These are phyloP conservation scores for Chloroceryle amazona DNA, from an alignment of 2,797 vertebrate genomes.

Conservation along the genomic window DNA sequence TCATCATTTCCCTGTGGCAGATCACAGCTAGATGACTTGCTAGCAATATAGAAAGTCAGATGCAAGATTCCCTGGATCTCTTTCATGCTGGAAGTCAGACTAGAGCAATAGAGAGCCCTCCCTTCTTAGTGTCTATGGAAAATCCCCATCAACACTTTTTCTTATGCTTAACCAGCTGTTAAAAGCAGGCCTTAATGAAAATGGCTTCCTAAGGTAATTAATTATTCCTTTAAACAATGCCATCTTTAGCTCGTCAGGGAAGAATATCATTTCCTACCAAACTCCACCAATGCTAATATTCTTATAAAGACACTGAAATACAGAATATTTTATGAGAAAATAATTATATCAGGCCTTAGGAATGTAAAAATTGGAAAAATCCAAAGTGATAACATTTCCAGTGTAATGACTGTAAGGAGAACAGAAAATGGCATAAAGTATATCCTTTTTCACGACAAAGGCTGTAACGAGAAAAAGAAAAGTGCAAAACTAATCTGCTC, in stretches of 20 bases:
- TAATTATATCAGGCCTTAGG: constrained; percentile 35
- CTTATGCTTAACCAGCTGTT: not conserved
- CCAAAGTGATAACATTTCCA: constrained; percentile 56
- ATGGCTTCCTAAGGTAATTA: not conserved
- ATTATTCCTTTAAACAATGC: not conserved
- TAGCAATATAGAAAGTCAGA: not conserved
- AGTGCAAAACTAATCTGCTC: constrained; percentile 47
- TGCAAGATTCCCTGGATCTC: not conserved
- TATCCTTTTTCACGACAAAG: constrained; percentile 63
- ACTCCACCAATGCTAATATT: not conserved
- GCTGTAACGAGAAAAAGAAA: constrained; percentile 58
- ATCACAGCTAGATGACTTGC: not conserved
- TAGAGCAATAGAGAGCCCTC: not conserved
- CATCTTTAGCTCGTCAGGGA: constrained; percentile 39
- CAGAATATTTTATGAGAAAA: constrained; percentile 23
- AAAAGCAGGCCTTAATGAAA: constrained; percentile 2
- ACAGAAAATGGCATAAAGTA: constrained; percentile 57
- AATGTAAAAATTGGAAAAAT: constrained; percentile 66
- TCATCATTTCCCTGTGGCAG: not conserved
- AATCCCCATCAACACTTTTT: not conserved
- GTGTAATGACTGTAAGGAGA: constrained; percentile 39
- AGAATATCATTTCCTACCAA: constrained; percentile 55
- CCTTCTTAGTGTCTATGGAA: rapidly evolving
- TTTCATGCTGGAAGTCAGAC: not conserved
- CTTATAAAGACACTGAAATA: constrained; percentile 1